Evolutionary conservation across 2,113 vertebrate genomes (phyloP), one percentile per base, ranked within the genome.

Genomic region (Colistium nudipinnis): DNA sequence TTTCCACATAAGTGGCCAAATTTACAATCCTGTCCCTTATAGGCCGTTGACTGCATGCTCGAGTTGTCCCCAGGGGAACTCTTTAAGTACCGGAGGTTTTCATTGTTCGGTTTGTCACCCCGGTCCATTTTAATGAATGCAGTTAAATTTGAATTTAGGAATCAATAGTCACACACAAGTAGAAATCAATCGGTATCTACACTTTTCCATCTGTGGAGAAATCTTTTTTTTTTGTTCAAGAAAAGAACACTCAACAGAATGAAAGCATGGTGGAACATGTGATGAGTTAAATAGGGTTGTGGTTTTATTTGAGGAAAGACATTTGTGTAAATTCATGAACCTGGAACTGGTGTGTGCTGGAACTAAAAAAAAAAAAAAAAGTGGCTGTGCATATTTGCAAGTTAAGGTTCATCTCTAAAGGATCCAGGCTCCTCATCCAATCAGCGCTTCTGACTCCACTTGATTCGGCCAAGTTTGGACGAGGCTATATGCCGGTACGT

Each of bases 11-110:
- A 78, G 74, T 68, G 66, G 48, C 38, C 31, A 47, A 67, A 68
- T 74, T 51, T 63, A 65, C 71, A 70, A 4, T 70, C 73, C 73
- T 59, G 80, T 64, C 70, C 65, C 31, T 7, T 39, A 59, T 33
- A 64, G 76, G 74, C 71, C 14, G 48, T 61, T 71, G 13, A 2
- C 30, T 13, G 63, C 28, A 43, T 66, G 76, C 39, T 49, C 59
- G 0, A 6, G 14, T 54, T 60, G 25, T 62, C 36, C n/a, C n/a
- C n/a, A n/a, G n/a, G n/a, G n/a, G n/a, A n/a, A n/a, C n/a, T n/a
- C n/a, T n/a, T n/a, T n/a, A n/a, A n/a, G n/a, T n/a, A n/a, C n/a
- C n/a, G n/a, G n/a, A n/a, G n/a, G n/a, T n/a, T n/a, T n/a, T n/a
- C n/a, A n/a, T n/a, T 7, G 30, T 31, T 31, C 30, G 8, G 4